Conservation (phyloP, 2,797 vertebrate genomes). For the Pelobates cultripes region DNA sequence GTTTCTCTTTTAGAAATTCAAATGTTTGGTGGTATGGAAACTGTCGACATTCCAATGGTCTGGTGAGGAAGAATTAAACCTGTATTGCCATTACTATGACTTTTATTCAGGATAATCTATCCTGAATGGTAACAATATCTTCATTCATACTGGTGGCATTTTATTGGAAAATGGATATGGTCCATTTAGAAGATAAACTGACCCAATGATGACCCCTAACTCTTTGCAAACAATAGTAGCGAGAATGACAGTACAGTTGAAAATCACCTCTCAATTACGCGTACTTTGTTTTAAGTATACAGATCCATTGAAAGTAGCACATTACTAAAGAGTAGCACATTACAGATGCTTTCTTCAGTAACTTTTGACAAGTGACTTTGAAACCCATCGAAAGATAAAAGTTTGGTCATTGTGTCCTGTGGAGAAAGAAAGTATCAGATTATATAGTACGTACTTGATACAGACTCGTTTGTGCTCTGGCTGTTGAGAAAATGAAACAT, state of each 20-base stretch:
- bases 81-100: too few relatives aligned
- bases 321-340: slow-evolving; percentile 23
- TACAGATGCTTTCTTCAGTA: slow-evolving; percentile 28
- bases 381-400: slow-evolving; percentile 24
- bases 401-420: background rate
- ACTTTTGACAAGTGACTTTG: slow-evolving; percentile 31
- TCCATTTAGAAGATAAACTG: slow-evolving; percentile 27
- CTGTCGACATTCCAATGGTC: too few relatives aligned
- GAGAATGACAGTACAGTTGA: slow-evolving; percentile 19
- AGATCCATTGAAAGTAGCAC: too few relatives aligned
- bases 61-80: too few relatives aligned
- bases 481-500: slow-evolving; percentile 24
- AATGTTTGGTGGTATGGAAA: too few relatives aligned
- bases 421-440: slow-evolving; percentile 42
- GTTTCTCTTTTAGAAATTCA: too few relatives aligned
- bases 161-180: slow-evolving; percentile 21
- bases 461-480: slow-evolving; percentile 16
- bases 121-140: background rate
- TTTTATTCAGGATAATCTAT: too few relatives aligned
- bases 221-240: slow-evolving; percentile 12
- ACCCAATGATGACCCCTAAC: slow-evolving; percentile 31
- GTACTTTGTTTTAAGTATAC: slow-evolving; percentile 10
- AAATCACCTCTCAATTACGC: slow-evolving; percentile 29
- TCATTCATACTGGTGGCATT: background rate
- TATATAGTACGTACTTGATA: slow-evolving; percentile 25